Evolutionary conservation across 2,888 invertebrate species (phyloP), one percentile per base, ranked within the genome.

Genomic region (Stenodema calcarata): DNA sequence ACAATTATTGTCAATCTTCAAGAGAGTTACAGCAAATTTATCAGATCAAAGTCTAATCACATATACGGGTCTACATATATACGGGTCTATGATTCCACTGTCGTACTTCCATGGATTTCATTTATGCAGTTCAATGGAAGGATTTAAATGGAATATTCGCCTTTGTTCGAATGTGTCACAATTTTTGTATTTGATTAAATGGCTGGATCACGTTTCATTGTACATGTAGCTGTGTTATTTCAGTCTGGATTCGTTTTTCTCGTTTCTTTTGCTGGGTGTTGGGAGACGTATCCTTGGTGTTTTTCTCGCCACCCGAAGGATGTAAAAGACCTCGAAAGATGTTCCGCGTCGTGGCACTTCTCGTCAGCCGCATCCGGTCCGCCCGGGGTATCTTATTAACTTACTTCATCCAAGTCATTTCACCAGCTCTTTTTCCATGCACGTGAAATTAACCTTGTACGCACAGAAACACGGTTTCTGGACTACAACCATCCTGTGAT

Each of bases 301-400:
- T 73, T 73, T 73, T 23, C n/a, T 35, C 28, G 73, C 73, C 28
- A 35, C 73, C 35, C 35, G 35, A 42, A 78, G 78, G 44, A 78
- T 78, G 78, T n/a, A 78, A 16, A 23, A 78, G 78, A 78, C 78
- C 78, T 78, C 78, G 35, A 42, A 18, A 23, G 44, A 78, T 44
- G 78, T 78, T 78, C 44, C 78, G 78, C 78, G 41, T 27, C 27
- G 78, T 18, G 78, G 78, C 78, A 44, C 23, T 42, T 16, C 44
- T 78, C 78, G 78, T 78, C 78, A 78, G 44, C 78, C 78, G 78
- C 41, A 42, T 78, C 78, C 78, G 78, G 78, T 18, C 78, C 78
- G 18, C 42, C 44, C 41, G 18, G 78, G 18, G 23, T 42, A 23
- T 73, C 73, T 73, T 73, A 73, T 73, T 41, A 73, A 35, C 73